Base-by-base conservation (phyloP, 2,797 vertebrate genomes). In the Macroramphosus scolopax region DNA sequence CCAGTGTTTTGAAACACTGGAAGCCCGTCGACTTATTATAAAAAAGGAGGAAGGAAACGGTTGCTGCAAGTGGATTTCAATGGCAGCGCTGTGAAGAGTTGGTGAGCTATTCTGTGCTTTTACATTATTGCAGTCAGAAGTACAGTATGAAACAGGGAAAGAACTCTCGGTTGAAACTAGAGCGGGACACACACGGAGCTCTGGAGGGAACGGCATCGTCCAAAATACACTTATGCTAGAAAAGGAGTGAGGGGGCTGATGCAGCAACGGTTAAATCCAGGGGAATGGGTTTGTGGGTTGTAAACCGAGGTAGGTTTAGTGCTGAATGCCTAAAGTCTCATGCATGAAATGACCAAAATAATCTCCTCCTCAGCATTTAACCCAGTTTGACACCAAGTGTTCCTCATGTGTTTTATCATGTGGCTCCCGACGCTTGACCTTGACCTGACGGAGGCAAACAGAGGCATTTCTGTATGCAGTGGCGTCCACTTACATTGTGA, bases 401-500 rank as follows among this genome's bases (percentile, higher is more conserved):
- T 3, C 17, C 46, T 52, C 42, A n/a, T 18, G 47, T 3, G 40
- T 39, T 72, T 13, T 4, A 51, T 58, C 51, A 40, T 60, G 64
- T 17, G 67, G 33, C 20, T 0, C 13, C 15, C 0, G 5, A 10
- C 5, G 3, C 17, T 5, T 7, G 8, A 40, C 37, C 18, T 15
- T 29, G 62, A 76, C 30, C 44, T 15, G 25, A 30, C 1, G n/a
- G n/a, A 25, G 2, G 15, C 4, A 16, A 12, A 47, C 32, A 11
- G 17, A 26, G 35, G 20, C 38, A 13, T 45, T 44, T 38, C 24
- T 63, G 22, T 32, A 31, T 34, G 55, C 1, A 3, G 11, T 2
- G 6, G 17, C 22, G 42, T 42, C 36, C 28, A 87, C 89, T 90
- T 78, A 91, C 89, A 9, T 66, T 69, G 50, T 81, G 79, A 66